Evolutionary conservation across 2,888 invertebrate species (phyloP).

Genomic region (Hololepta plana): DNA sequence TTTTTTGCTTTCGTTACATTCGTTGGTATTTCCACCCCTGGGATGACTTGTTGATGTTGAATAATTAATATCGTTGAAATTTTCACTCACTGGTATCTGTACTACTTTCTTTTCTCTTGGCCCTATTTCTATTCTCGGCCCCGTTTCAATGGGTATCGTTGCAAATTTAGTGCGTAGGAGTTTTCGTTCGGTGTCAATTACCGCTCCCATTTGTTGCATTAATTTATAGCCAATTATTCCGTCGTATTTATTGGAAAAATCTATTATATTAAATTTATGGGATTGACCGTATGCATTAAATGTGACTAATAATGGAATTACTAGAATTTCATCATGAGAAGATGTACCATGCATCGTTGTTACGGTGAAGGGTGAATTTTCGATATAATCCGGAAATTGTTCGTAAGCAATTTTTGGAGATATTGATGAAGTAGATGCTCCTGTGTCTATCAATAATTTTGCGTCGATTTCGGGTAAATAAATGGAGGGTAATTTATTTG

Average conservation of each 20-base stretch:
- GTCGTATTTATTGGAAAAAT: constrained; percentile 4
- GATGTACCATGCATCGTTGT: constrained; percentile 2
- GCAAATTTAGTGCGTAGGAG: not conserved
- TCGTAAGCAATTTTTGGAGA: not conserved
- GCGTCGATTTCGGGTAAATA: constrained; percentile 2
- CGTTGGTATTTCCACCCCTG: constrained; percentile 5
- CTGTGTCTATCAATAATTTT: constrained; percentile 4
- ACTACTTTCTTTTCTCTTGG: constrained; percentile 6
- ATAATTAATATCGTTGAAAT: too few species aligned
- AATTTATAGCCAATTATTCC: constrained; percentile 1
- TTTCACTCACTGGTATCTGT: constrained; percentile 5
- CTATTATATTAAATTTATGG: not conserved
- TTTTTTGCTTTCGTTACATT: not conserved
- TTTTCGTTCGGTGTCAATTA: too few species aligned
- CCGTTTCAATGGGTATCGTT: not conserved
- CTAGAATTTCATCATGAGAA: constrained; percentile 1
- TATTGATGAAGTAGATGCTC: constrained; percentile 3
- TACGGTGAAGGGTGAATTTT: not conserved
- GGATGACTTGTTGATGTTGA: constrained; percentile 1
- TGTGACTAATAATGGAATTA: not conserved
- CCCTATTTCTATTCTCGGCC: not conserved
- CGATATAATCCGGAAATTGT: constrained; percentile 3
- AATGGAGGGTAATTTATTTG: not conserved
- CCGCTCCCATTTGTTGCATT: constrained; percentile 3
- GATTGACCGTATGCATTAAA: too few species aligned